Evolutionary conservation across 1,140 invertebrate genomes (phyloP), one percentile per base, ranked within the genome.

Genomic region (Diorhabda carinulata): DNA sequence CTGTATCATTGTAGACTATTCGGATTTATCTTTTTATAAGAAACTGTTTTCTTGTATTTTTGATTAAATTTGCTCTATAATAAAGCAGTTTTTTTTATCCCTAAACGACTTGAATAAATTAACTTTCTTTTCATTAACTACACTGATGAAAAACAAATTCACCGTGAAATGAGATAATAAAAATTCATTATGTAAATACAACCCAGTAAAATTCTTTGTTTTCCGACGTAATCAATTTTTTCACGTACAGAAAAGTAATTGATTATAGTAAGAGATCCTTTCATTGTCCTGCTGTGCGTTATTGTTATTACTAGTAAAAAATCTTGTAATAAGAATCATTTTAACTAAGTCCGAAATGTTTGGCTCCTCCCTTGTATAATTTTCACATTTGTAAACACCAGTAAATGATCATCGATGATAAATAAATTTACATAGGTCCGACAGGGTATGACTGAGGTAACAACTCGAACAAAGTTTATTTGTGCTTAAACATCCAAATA

Each of bases 151-250:
- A 52, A 52, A 52, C 47, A 52, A 52, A 52, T 52, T 52, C 47
- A 52, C 47, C 47, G n/a, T 52, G 47, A 52, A 52, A 52, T 52
- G 47, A 52, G 47, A 52, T 52, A 52, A 52, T 52, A 52, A 52
- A 52, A 52, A 52, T 52, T 52, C 47, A 52, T 52, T 52, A 52
- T 52, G 47, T n/a, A 52, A 52, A 52, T n/a, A 52, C 47, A n/a
- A 52, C 47, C 47, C 6, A 52, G 47, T n/a, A 52, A 25, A 52
- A 52, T 52, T 52, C 47, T 8, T 52, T 52, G 47, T 52, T 52
- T 52, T 52, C 47, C 6, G 47, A 52, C n/a, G 47, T 52, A 8
- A 8, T 52, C 6, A 52, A 52, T 25, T 25, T 25, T 25, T n/a
- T 8, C 47, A 52, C 6, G 47, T 52, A 8, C n/a, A 52, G n/a